These are phyloP conservation scores for Echinometra lucunter DNA, from an alignment of 53 echinoderm and acorn worm species.

Conservation along the genomic window DNA sequence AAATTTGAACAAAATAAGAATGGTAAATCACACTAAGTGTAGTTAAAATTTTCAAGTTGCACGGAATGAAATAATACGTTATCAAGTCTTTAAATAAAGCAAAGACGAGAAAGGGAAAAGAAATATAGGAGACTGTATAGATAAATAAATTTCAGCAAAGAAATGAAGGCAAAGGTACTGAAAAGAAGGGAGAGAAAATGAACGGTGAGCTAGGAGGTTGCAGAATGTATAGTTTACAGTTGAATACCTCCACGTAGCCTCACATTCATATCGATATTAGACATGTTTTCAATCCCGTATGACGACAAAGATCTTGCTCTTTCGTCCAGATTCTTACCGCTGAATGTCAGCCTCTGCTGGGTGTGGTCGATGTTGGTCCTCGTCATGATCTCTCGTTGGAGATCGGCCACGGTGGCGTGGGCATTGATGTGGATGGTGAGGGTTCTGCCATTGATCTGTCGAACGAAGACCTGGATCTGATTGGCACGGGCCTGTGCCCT, in stretches of 20 bases:
- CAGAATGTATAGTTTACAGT: no score
- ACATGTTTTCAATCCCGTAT: neutral
- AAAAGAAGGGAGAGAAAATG: neutral
- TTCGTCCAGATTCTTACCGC: neutral
- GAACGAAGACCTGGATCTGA: conserved; percentile 59
- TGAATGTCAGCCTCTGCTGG: conserved; percentile 23
- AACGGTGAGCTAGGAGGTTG: neutral
- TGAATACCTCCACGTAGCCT: conserved; percentile 9
- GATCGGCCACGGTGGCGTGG: neutral
- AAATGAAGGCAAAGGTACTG: neutral
- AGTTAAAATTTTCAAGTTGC: no score
- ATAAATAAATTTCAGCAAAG: neutral
- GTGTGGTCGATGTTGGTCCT: neutral
- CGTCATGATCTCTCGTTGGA: conserved; percentile 1
- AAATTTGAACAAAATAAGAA: no score
- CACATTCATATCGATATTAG: neutral
- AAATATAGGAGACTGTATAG: neutral
- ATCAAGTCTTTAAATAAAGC: neutral
- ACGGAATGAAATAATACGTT: no score
- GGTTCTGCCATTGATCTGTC: neutral
- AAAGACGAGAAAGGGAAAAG: neutral
- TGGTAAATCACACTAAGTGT: no score
- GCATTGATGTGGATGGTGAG: neutral
- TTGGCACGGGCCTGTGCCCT: conserved; percentile 29
- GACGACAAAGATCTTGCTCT: neutral